Base-by-base conservation (phyloP, 2,888 invertebrate genomes). In the Spodoptera littoralis region DNA sequence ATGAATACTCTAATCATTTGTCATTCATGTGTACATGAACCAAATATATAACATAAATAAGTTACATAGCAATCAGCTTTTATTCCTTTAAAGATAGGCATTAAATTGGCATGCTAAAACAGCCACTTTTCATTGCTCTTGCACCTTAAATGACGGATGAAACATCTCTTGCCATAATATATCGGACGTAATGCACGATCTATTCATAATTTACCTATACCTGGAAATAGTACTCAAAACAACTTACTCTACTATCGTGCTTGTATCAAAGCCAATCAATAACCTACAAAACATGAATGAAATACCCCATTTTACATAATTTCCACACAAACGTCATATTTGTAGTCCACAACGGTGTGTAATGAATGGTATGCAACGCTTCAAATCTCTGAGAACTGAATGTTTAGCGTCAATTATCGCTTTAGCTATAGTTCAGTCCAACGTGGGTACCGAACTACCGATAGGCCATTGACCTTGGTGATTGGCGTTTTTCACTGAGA, bases 321-420 rank as follows among this genome's bases (percentile, higher is more conserved):
- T 55, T 60, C 48, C 54, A 70, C 59, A 45, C 48, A 47, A 42
- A 41, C 36, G 58, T 64, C 43, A 65, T 65, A 69, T 69, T 63
- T 77, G 77, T 73, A 77, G 68, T 67, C 58, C 58, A 46, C 44
- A 65, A 58, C 63, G 45, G 60, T 62, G 41, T 58, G 59, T 67
- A 8, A 67, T 78, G 78, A 78, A 77, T 77, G 75, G 60, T 47
- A 18, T 11, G 53, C 52, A 51, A 11, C 56, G 36, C 60, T 68
- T 70, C 60, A 58, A 24, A 73, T 27, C 55, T 59, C 50, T 59
- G 49, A 53, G 73, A 76, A 67, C 55, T 27, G 49, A 65, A 50
- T 65, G 24, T 68, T 78, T 80, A 80, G 69, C 77, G 69, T 72
- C 72, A 77, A 80, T 78, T 80, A 78, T 57, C 74, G 74, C 71